Evolutionary conservation across 2,113 vertebrate species (phyloP).

Genomic region (Hucho hucho): DNA sequence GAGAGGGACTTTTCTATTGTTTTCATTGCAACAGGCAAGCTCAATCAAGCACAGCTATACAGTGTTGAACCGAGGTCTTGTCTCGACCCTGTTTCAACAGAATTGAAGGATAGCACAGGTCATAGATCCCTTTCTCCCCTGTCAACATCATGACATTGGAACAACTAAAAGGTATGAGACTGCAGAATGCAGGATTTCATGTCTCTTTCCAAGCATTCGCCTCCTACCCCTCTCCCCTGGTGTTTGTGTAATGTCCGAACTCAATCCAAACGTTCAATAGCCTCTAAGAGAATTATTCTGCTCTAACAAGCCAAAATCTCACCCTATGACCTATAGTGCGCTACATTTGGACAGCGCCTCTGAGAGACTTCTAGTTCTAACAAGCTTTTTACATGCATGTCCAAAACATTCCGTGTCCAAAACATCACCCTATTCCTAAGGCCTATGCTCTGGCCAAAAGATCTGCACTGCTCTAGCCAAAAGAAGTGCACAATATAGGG

Average conservation of each 20-base stretch:
- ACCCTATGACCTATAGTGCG: too few relatives aligned
- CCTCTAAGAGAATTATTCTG: too few relatives aligned
- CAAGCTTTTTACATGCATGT: constrained; percentile 19
- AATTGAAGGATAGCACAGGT: constrained; percentile 26
- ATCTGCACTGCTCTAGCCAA: too few relatives aligned
- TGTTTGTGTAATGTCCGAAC: constrained; percentile 43
- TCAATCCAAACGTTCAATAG: constrained; percentile 14
- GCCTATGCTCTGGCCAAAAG: too few relatives aligned
- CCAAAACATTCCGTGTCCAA: not conserved
- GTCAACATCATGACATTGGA: constrained; percentile 12
- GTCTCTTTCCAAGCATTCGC: constrained; percentile 34
- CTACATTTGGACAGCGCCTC: too few relatives aligned
- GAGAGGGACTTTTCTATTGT: too few relatives aligned
- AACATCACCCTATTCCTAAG: too few relatives aligned
- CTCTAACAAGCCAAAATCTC: not conserved
- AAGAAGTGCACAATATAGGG: too few relatives aligned
- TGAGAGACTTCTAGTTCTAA: not conserved
- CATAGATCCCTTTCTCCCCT: constrained; percentile 39
- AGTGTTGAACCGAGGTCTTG: not conserved
- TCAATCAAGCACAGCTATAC: too few relatives aligned
- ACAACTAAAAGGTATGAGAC: constrained; percentile 12
- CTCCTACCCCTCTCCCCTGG: constrained; percentile 36
- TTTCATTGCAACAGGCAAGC: too few relatives aligned
- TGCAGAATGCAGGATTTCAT: constrained; percentile 43
- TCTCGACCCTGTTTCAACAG: not conserved